phyloP scores from a whole-genome alignment of 2,888 invertebrate species.

The Pseudococcus viburni region DNA sequence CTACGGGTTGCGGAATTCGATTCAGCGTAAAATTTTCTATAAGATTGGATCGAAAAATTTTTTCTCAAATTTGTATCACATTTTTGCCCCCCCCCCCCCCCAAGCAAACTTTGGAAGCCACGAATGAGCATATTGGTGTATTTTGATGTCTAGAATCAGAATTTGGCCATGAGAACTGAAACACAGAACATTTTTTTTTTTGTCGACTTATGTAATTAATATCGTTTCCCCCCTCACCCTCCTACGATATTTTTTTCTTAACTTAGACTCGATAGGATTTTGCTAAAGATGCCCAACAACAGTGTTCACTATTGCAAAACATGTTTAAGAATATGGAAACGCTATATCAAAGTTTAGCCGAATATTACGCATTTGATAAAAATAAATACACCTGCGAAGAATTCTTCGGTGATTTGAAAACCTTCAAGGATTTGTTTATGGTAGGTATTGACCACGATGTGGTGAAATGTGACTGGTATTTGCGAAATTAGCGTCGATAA shows the following conservation, averaged over 20 bases:
- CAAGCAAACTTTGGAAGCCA: too few relatives aligned
- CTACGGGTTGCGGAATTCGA: too few relatives aligned
- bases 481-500: not conserved
- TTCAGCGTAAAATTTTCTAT: too few relatives aligned
- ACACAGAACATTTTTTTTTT: too few relatives aligned
- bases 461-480: not conserved
- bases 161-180: too few relatives aligned
- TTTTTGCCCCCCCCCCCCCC: too few relatives aligned
- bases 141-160: too few relatives aligned
- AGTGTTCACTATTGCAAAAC: slow-evolving; percentile 89
- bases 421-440: slow-evolving; percentile 91
- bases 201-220: too few relatives aligned
- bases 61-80: too few relatives aligned
- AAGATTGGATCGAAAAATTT: too few relatives aligned
- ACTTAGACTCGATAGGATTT: slow-evolving; percentile 75
- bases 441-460: slow-evolving; percentile 73
- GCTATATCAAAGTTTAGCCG: slow-evolving; percentile 86
- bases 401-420: slow-evolving; percentile 94
- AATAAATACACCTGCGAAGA: slow-evolving; percentile 95
- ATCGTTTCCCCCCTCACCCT: not conserved
- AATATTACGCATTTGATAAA: slow-evolving; percentile 92
- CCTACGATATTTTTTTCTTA: not conserved
- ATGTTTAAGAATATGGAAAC: slow-evolving; percentile 96
- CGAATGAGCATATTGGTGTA: too few relatives aligned
- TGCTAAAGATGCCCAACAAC: slow-evolving; percentile 84